Percentiles rank a stretch among this genome's conserved stretches.
Conservation (phyloP, 2,113 vertebrate species). For the Ibidorhyncha struthersii region DNA sequence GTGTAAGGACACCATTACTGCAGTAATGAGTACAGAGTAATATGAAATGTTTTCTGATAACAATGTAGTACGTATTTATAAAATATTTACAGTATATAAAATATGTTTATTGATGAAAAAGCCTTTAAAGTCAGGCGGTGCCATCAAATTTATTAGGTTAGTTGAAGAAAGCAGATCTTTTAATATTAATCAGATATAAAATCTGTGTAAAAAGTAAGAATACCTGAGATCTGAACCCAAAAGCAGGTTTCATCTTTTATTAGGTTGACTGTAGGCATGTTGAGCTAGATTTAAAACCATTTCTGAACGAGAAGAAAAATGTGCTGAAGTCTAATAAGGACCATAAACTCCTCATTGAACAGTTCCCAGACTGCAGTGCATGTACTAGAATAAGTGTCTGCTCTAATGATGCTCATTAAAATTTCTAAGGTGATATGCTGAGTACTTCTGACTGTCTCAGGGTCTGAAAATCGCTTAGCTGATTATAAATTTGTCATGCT, state of each 20-base stretch:
- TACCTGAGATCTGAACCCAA: not conserved
- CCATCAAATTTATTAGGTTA: not conserved
- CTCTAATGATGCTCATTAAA: conserved; percentile 29
- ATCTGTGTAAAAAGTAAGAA: not conserved
- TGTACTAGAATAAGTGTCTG: not conserved
- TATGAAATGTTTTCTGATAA: not conserved
- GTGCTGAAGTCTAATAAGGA: not conserved
- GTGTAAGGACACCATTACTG: not conserved
- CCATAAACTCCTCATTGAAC: conserved; percentile 16
- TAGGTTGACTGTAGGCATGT: not conserved
- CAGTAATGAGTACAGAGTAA: not conserved
- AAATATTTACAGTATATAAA: not conserved
- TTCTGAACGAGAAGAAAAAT: not conserved
- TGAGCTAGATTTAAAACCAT: not conserved
- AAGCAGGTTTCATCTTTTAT: not conserved
- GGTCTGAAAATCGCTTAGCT: not conserved
- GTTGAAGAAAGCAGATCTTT: not conserved
- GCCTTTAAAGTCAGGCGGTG: not conserved
- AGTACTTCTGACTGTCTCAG: not conserved
- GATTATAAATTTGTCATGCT: conserved; percentile 11
- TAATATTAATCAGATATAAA: not conserved
- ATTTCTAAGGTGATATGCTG: conserved; percentile 1
- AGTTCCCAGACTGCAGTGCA: not conserved
- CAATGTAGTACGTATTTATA: not conserved
- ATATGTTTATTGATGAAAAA: not conserved